Conservation (phyloP, 2,113 vertebrate species). For the Budorcas taxicolor region DNA sequence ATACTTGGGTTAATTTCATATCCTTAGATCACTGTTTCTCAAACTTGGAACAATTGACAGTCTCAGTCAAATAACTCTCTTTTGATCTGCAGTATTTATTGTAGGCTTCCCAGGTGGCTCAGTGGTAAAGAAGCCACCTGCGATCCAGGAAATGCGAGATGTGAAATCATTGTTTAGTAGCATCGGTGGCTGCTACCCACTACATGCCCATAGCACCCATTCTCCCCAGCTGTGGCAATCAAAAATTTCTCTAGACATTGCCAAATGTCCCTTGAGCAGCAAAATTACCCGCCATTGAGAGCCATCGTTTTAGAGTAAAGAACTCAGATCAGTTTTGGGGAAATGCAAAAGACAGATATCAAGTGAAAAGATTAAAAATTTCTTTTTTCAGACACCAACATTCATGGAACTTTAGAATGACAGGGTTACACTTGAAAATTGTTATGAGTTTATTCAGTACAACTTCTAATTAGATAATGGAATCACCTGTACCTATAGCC, state of each 20-base stretch:
- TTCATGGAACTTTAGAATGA: background rate
- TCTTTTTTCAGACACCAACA: background rate
- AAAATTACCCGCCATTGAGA: background rate
- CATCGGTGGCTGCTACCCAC: background rate
- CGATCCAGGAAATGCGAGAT: background rate
- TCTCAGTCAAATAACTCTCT: background rate
- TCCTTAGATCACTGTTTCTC: background rate
- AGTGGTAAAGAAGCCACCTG: background rate
- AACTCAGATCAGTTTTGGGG: background rate
- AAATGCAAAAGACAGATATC: background rate
- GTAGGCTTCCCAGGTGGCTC: background rate
- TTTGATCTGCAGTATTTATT: background rate
- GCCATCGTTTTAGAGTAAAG: background rate
- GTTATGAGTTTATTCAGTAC: background rate
- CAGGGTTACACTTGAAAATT: background rate
- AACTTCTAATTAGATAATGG: background rate
- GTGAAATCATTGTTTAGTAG: background rate
- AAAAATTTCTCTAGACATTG: background rate
- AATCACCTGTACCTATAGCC: background rate
- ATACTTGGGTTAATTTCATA: background rate
- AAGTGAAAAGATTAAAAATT: background rate
- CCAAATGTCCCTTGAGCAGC: background rate
- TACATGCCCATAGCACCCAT: background rate
- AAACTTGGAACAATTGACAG: background rate
- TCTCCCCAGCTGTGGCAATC: background rate